A percentile compares a stretch with the other conserved stretches of the same genome.
Evolutionary conservation across 1,140 invertebrate species (phyloP).

Genomic region (Coelopa frigida): DNA sequence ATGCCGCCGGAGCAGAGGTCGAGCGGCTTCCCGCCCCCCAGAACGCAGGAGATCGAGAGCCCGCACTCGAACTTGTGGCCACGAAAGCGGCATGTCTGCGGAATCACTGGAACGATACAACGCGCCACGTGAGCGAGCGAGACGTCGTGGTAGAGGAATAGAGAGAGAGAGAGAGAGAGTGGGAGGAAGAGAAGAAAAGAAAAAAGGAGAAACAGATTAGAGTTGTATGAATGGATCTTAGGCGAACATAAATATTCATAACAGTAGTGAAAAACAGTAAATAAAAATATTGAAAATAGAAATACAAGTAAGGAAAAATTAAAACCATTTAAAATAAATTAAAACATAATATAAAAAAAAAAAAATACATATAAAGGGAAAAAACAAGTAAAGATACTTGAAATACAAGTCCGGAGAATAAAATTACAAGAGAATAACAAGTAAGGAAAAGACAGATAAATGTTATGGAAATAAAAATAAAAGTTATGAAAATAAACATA

Average conservation of each 20-base stretch:
- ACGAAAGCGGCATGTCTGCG: slow-evolving; percentile 82
- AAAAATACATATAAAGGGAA: no score
- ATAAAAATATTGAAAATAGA: no score
- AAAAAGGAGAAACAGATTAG: background rate
- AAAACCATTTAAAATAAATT: slow-evolving; percentile 7
- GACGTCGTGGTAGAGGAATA: background rate
- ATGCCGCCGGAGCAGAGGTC: slow-evolving; percentile 89
- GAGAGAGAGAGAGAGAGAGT: slow-evolving; percentile 7
- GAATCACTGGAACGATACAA: slow-evolving; percentile 70
- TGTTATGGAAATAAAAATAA: no score
- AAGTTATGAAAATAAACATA: no score
- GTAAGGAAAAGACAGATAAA: no score
- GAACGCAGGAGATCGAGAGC: slow-evolving; percentile 80
- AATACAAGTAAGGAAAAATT: background rate
- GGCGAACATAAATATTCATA: no score
- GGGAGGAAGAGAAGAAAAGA: background rate
- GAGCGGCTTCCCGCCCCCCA: slow-evolving; percentile 75
- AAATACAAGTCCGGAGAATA: no score
- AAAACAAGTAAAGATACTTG: no score
- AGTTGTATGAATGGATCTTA: background rate
- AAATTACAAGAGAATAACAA: no score
- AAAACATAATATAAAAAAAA: background rate
- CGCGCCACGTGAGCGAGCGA: slow-evolving; percentile 11
- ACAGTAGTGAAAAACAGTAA: no score
- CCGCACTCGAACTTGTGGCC: slow-evolving; percentile 84